A percentile compares a stretch with the other conserved stretches of the same genome.
phyloP scores from a whole-genome alignment of 2,888 invertebrate species.

The Shargacucullia verbasci region DNA sequence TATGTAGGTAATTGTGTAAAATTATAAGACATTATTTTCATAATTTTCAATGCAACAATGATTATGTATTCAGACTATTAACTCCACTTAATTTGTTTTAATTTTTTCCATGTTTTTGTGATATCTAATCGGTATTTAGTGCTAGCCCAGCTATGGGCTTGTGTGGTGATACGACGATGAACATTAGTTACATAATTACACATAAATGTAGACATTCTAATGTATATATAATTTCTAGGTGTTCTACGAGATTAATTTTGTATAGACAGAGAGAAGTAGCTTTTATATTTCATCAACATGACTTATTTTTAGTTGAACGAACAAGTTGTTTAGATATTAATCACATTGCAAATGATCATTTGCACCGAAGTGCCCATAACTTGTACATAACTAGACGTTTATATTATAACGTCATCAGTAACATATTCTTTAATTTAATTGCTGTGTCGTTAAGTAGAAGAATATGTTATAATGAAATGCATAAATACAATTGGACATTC shows the following conservation, averaged over 20 bases:
- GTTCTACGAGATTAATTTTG: constrained; percentile 63
- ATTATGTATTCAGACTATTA: constrained; percentile 44
- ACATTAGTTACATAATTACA: constrained; percentile 50
- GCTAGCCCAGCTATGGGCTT: constrained; percentile 37
- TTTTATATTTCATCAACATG: constrained; percentile 63
- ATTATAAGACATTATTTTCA: constrained; percentile 16
- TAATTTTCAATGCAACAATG: constrained; percentile 46
- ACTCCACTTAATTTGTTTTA: constrained; percentile 18
- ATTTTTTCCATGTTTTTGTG: constrained; percentile 59
- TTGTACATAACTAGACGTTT: constrained; percentile 63
- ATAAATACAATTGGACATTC: constrained; percentile 56
- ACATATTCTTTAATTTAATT: constrained; percentile 46
- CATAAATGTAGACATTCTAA: constrained; percentile 47
- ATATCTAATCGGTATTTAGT: constrained; percentile 61
- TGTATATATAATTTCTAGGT: constrained; percentile 61
- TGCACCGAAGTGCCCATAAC: constrained; percentile 78
- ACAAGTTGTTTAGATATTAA: constrained; percentile 56
- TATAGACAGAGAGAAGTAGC: constrained; percentile 51
- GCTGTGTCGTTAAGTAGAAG: constrained; percentile 33
- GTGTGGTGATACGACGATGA: constrained; percentile 43
- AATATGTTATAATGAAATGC: constrained; percentile 48
- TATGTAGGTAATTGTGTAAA: constrained; percentile 46
- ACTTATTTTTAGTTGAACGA: constrained; percentile 60
- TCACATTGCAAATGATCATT: constrained; percentile 69
- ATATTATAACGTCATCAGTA: constrained; percentile 57